phyloP scores from a whole-genome alignment of 2,797 vertebrate species.

The Enteromius radiatus region DNA sequence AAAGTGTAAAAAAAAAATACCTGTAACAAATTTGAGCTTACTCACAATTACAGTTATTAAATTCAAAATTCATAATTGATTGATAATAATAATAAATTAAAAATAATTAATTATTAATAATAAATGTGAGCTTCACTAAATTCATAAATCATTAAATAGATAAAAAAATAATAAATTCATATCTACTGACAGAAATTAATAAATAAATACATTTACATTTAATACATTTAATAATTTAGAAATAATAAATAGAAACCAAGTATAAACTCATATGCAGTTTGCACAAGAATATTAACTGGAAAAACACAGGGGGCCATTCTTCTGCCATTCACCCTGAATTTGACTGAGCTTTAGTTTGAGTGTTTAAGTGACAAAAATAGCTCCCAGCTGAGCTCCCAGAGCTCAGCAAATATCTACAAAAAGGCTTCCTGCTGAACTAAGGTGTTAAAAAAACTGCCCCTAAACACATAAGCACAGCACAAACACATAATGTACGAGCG shows the following conservation, averaged over 20 bases:
- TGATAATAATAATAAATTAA: background rate
- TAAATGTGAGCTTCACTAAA: background rate
- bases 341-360: slow-evolving; percentile 12
- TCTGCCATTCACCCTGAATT: background rate
- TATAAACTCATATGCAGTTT: background rate
- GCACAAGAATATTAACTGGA: background rate
- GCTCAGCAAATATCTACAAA: slow-evolving; percentile 66
- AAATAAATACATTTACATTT: background rate
- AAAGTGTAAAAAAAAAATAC: background rate
- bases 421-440: slow-evolving; percentile 51
- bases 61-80: background rate
- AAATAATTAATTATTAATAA: background rate
- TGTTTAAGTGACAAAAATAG: slow-evolving; percentile 62
- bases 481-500: slow-evolving; percentile 4
- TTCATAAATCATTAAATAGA: too few species aligned
- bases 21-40: background rate
- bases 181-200: background rate
- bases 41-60: background rate
- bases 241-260: background rate
- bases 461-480: slow-evolving; percentile 3
- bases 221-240: background rate
- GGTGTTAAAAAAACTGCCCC: background rate
- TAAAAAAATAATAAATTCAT: too few species aligned
- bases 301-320: background rate
- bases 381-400: slow-evolving; percentile 62